These are phyloP conservation scores for Smithornis capensis DNA, from an alignment of 2,113 vertebrate genomes.

Conservation along the genomic window DNA sequence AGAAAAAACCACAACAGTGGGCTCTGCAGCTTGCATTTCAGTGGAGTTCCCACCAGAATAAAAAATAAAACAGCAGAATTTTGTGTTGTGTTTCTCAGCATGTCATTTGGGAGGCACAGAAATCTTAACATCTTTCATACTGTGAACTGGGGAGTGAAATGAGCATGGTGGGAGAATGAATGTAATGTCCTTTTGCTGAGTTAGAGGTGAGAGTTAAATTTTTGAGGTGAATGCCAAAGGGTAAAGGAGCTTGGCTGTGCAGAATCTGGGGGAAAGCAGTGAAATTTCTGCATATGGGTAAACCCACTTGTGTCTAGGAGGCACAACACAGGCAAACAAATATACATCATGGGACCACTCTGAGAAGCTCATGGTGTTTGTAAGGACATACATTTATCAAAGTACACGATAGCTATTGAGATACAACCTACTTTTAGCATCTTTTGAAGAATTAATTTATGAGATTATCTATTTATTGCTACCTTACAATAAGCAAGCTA, in stretches of 20 bases:
- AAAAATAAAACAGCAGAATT: background rate
- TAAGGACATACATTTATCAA: background rate
- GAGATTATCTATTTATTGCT: background rate
- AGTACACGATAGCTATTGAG: background rate
- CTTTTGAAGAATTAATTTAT: background rate
- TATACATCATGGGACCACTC: background rate
- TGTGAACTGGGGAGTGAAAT: fast-evolving
- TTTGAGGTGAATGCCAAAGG: background rate
- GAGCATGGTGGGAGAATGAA: fast-evolving
- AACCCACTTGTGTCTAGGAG: background rate
- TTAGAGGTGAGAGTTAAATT: background rate
- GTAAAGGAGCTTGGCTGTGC: background rate
- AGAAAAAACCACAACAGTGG: background rate
- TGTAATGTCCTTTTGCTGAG: background rate
- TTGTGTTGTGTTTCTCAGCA: background rate
- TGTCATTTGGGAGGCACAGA: background rate
- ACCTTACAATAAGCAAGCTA: background rate
- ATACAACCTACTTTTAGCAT: background rate
- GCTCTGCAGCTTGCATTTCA: background rate
- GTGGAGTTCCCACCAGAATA: background rate
- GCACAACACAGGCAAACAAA: background rate
- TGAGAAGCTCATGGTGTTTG: background rate
- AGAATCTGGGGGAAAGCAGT: background rate
- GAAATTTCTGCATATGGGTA: background rate
- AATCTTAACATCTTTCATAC: background rate